Percentiles rank a stretch among this genome's conserved stretches.
Conservation (phyloP, 1,140 invertebrate species). For the Paraescarpia echinospica region DNA sequence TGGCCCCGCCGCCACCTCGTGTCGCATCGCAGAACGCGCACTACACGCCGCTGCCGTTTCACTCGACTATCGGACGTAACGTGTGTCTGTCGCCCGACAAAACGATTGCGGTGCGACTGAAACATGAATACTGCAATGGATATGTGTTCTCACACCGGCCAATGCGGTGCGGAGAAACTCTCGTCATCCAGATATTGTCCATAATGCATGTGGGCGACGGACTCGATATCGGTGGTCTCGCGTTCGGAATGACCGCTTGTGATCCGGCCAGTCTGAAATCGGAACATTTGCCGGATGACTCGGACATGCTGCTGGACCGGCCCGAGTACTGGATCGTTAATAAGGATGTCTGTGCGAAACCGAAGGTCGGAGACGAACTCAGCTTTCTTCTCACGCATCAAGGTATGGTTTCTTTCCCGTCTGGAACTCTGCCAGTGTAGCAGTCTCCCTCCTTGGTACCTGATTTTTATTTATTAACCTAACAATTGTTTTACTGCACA, state of each 20-base stretch:
- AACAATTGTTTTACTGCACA: too few species aligned
- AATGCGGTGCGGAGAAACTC: conserved; percentile 79
- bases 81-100: conserved; percentile 71
- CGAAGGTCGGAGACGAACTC: conserved; percentile 85
- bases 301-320: conserved; percentile 87
- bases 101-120: conserved; percentile 76
- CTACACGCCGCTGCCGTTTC: conserved; percentile 51
- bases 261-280: conserved; percentile 75
- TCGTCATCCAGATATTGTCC: conserved; percentile 72
- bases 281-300: conserved; percentile 86
- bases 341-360: conserved; percentile 83
- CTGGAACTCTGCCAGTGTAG: too few species aligned
- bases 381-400: conserved; percentile 80
- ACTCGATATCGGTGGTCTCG: conserved; percentile 83
- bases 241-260: conserved; percentile 90
- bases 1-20: neutral
- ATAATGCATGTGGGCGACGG: conserved; percentile 66
- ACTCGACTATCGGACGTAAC: conserved; percentile 77
- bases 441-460: too few species aligned
- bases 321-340: conserved; percentile 96
- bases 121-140: conserved; percentile 89
- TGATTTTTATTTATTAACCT: too few species aligned
- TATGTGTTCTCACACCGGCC: conserved; percentile 90
- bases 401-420: conserved; percentile 55
- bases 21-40: conserved; percentile 40